Evolutionary conservation across 1,140 invertebrate species (phyloP).

Genomic region (Phenacoccus solenopsis): DNA sequence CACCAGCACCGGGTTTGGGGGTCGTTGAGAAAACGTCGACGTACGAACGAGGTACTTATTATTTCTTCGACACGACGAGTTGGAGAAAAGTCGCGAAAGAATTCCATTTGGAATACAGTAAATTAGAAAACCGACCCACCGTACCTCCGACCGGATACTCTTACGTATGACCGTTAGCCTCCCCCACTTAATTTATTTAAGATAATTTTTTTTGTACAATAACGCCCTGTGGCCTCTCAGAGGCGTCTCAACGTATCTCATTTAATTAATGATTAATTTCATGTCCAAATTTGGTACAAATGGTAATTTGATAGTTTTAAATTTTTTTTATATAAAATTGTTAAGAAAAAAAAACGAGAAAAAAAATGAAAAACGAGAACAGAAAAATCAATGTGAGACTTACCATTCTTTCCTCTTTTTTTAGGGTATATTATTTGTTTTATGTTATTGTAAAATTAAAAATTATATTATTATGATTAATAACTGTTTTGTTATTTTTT

Average conservation of each 20-base stretch:
- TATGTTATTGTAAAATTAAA: constrained; percentile 17
- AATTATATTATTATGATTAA: constrained; percentile 18
- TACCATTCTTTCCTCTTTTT: constrained; percentile 18
- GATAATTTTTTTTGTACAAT: constrained; percentile 11
- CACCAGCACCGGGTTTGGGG: constrained; percentile 83
- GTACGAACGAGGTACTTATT: constrained; percentile 96
- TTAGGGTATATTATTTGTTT: constrained; percentile 18
- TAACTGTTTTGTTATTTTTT: constrained; percentile 17
- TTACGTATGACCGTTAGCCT: constrained; percentile 15
- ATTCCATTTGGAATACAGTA: constrained; percentile 94
- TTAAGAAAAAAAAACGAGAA: neutral
- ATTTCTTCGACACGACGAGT: constrained; percentile 94
- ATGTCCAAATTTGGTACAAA: constrained; percentile 17
- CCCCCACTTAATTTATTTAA: constrained; percentile 15
- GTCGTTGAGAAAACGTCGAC: constrained; percentile 85
- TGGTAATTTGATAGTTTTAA: constrained; percentile 17
- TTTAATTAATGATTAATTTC: constrained; percentile 8
- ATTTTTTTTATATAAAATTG: constrained; percentile 8
- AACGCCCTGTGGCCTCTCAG: constrained; percentile 7
- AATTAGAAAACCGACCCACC: constrained; percentile 76
- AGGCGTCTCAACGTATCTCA: constrained; percentile 13
- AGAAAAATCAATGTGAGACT: constrained; percentile 16
- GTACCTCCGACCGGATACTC: constrained; percentile 29
- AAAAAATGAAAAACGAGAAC: constrained; percentile 1
- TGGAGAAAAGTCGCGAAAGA: constrained; percentile 94